A percentile compares a stretch with the other conserved stretches of the same genome.
Evolutionary conservation across 2,888 invertebrate genomes (phyloP).

Genomic region (Limnephilus rhombicus): DNA sequence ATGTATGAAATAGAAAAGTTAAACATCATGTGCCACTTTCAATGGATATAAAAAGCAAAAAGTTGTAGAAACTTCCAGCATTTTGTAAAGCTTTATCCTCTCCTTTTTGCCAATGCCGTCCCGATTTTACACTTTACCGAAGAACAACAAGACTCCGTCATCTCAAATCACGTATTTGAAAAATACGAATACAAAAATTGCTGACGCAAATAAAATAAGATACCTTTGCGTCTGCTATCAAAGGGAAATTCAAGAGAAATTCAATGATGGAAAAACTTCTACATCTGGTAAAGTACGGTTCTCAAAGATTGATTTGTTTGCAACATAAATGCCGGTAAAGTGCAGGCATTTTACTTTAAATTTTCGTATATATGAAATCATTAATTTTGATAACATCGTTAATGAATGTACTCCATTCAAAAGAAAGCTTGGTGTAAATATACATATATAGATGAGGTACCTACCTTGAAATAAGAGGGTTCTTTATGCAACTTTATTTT

Average conservation of each 20-base stretch:
- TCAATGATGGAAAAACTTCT: background rate
- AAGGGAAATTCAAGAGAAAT: constrained; percentile 34
- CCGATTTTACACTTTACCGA: background rate
- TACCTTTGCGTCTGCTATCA: constrained; percentile 15
- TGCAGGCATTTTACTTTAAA: no score
- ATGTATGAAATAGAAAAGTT: background rate
- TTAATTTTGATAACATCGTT: no score
- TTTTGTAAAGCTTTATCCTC: background rate
- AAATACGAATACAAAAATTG: constrained; percentile 30
- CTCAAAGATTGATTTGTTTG: background rate
- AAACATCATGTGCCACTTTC: background rate
- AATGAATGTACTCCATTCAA: no score
- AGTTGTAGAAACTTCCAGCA: background rate
- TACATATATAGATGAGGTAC: no score
- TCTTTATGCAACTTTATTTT: no score
- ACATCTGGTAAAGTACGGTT: background rate
- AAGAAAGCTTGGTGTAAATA: no score
- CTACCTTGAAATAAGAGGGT: no score
- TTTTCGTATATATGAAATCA: no score
- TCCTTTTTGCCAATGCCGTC: background rate
- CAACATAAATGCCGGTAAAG: background rate
- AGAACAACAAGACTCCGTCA: constrained; percentile 13
- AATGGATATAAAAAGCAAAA: background rate
- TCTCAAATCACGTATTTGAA: constrained; percentile 39
- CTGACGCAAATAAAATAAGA: constrained; percentile 38